Percentiles rank a stretch among this genome's conserved stretches.
Evolutionary conservation across 2,113 vertebrate species (phyloP).

Genomic region (Osmerus eperlanus): DNA sequence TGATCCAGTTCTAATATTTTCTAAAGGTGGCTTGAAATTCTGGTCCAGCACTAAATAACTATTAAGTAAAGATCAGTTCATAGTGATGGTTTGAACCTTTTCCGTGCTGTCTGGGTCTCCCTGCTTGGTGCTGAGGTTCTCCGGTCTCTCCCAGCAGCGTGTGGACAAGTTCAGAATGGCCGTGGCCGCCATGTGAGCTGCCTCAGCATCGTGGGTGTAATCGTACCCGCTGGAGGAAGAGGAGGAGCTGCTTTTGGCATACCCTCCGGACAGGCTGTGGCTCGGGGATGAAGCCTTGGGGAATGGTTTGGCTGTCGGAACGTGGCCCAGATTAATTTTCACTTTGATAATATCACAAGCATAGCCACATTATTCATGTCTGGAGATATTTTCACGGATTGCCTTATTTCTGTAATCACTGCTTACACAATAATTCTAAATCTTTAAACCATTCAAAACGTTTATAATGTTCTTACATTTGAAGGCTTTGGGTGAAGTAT

Average conservation of each 20-base stretch:
- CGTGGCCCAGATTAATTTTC: too few species aligned
- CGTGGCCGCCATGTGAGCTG: slow-evolving; percentile 96
- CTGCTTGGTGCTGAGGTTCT: slow-evolving; percentile 88
- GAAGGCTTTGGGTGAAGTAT: slow-evolving; percentile 98
- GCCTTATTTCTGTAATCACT: too few species aligned
- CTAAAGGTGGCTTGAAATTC: too few species aligned
- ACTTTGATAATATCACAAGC: too few species aligned
- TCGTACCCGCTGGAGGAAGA: slow-evolving; percentile 85
- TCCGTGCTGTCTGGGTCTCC: slow-evolving; percentile 84
- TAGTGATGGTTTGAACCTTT: not conserved
- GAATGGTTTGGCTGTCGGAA: slow-evolving; percentile 77
- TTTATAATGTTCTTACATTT: slow-evolving; percentile 82
- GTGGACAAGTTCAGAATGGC: slow-evolving; percentile 99
- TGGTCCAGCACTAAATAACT: not conserved
- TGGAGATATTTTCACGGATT: too few species aligned
- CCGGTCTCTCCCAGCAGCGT: slow-evolving; percentile 96
- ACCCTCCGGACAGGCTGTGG: slow-evolving; percentile 80
- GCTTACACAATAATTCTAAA: too few species aligned
- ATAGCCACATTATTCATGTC: too few species aligned
- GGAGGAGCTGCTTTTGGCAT: slow-evolving; percentile 78
- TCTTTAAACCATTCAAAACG: not conserved
- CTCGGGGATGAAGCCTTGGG: slow-evolving; percentile 84
- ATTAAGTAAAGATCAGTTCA: not conserved
- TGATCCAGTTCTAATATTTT: too few species aligned
- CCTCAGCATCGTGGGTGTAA: slow-evolving; percentile 94